Percentiles rank a stretch among this genome's conserved stretches.
Evolutionary conservation across 2,888 invertebrate genomes (phyloP).

Genomic region (Lithodes maja): DNA sequence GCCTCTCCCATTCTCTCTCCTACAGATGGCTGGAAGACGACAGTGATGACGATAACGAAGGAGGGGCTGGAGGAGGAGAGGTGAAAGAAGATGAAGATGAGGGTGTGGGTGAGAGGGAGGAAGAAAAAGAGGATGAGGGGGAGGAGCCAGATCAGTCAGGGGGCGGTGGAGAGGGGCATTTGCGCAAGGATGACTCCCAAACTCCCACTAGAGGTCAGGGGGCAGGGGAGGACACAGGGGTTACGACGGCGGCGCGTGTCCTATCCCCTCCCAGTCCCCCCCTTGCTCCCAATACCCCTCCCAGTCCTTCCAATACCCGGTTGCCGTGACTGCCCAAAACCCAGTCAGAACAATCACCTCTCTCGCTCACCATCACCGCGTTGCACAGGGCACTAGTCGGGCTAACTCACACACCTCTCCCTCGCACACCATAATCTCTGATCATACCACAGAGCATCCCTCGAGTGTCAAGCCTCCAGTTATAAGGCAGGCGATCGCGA

Average conservation of each 20-base stretch:
- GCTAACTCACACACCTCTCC: constrained; percentile 41
- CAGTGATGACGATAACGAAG: constrained; percentile 43
- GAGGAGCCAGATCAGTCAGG: constrained; percentile 27
- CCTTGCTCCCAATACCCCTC: too few relatives aligned
- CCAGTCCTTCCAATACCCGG: neutral
- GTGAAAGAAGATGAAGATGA: neutral
- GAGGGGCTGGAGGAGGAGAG: neutral
- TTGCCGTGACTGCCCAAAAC: constrained; percentile 26
- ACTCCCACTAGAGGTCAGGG: constrained; percentile 43
- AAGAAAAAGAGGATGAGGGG: neutral
- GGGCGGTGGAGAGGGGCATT: neutral
- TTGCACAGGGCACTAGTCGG: constrained; percentile 49
- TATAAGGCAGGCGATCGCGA: too few relatives aligned
- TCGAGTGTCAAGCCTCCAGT: neutral
- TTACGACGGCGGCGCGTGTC: constrained; percentile 45
- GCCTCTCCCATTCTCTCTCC: constrained; percentile 7
- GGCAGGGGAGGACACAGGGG: constrained; percentile 37
- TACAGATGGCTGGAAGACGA: constrained; percentile 54
- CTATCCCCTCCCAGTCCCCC: constrained; percentile 7
- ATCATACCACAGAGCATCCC: neutral
- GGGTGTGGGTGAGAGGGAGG: neutral
- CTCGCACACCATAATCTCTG: constrained; percentile 15
- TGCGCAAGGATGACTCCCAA: constrained; percentile 17
- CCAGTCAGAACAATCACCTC: neutral
- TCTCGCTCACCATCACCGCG: constrained; percentile 38